Base-by-base conservation (phyloP, 35 echinoderm and acorn worm genomes). In the Heliocidaris tuberculata region DNA sequence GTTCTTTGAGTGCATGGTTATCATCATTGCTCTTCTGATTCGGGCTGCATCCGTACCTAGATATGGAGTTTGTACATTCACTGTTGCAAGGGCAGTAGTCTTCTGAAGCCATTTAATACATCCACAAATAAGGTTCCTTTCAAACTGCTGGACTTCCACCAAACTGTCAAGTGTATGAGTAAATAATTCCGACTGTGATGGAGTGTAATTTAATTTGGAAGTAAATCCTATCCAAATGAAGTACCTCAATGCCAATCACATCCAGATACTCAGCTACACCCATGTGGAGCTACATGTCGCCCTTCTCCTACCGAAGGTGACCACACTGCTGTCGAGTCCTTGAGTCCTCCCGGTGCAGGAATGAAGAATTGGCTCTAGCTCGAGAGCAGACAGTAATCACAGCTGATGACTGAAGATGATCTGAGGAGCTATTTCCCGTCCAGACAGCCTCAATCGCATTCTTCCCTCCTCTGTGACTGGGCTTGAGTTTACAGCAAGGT, bases 51-150 rank as follows among this genome's bases (percentile, higher is more conserved):
- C 87, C 32, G 31, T 48, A 89, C 31, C 47, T 32, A 24, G 87
- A 48, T 47, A 13, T 24, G 8, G 47, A 32, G 87, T 89, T 48
- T 42, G 35, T 1, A 32, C 87, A 42, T 32, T 89, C 87, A 48
- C 87, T 89, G 87, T 89, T 47, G 31, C 87, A 89, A n/a, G 87
- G 87, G 31, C 31, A 89, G 47, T 89, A 48, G 31, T 89, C 87
- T 48, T 89, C 87, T 89, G 87, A 89, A 89, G 87, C 87, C 87
- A 89, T 89, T 48, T 89, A 89, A 89, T 89, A 13, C 47, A 89
- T 89, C 87, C 65, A 78, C 65, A 78, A 78, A n/a, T 27, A 78
- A 78, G 65, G 65, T 24, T 6, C 65, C 7, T n/a, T 78, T n/a
- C 65, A 21, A 78, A 78, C 27, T n/a, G 19, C 65, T n/a, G 65